phyloP scores from a whole-genome alignment of 2,888 invertebrate species.

The Cheilosia scutellata region DNA sequence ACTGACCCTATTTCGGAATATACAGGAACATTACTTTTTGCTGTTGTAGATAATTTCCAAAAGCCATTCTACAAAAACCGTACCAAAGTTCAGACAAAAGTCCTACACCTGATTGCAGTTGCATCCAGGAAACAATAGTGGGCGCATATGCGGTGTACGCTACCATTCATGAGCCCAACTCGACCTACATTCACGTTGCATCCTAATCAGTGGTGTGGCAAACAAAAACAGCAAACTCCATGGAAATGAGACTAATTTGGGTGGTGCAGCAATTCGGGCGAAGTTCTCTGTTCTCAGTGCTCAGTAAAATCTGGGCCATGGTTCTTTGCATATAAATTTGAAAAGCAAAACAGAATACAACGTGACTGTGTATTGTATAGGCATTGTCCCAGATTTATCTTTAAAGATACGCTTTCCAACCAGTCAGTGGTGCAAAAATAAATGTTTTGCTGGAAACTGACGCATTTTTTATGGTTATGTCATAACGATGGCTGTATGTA shows the following conservation, averaged over 20 bases:
- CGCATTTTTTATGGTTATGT: background rate
- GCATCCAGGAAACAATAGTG: slow-evolving; percentile 63
- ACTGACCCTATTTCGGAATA: too few relatives aligned
- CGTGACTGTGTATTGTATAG: slow-evolving; percentile 3
- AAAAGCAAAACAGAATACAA: slow-evolving; percentile 34
- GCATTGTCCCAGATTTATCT: slow-evolving; percentile 14
- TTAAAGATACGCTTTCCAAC: background rate
- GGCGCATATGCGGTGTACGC: slow-evolving; percentile 11
- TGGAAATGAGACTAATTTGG: slow-evolving; percentile 57
- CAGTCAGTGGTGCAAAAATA: background rate
- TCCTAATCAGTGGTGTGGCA: slow-evolving; percentile 58
- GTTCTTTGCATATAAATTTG: slow-evolving; percentile 45
- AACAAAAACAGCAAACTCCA: slow-evolving; percentile 24
- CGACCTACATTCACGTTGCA: slow-evolving; percentile 62
- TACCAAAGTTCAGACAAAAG: slow-evolving; percentile 42
- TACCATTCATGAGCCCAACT: slow-evolving; percentile 21
- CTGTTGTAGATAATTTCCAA: background rate
- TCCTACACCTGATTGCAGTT: slow-evolving; percentile 47
- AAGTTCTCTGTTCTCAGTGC: slow-evolving; percentile 16
- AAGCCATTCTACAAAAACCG: slow-evolving; percentile 14
- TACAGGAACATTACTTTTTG: too few relatives aligned
- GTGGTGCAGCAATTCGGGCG: slow-evolving; percentile 28
- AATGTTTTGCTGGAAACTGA: background rate
- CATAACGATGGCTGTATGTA: too few relatives aligned
- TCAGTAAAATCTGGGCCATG: slow-evolving; percentile 55